A percentile compares a stretch with the other conserved stretches of the same genome.
Evolutionary conservation across 2,113 vertebrate genomes (phyloP).

Genomic region (Puffinus mauretanicus): DNA sequence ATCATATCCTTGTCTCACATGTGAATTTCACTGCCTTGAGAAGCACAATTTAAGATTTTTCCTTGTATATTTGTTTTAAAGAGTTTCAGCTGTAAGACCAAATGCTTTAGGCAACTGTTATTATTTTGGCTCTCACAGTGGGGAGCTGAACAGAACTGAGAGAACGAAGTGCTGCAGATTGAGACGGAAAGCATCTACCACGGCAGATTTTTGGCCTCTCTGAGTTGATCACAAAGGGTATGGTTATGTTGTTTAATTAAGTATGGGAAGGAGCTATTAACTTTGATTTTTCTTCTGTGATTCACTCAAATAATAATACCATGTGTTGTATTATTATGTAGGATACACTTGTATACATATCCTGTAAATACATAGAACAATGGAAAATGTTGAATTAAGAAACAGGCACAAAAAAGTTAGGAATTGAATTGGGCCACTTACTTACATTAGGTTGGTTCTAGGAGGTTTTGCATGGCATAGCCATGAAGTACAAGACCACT

Average conservation of each 20-base stretch:
- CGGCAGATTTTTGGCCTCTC: background rate
- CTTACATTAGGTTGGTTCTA: background rate
- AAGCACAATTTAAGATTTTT: background rate
- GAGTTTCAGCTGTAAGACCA: background rate
- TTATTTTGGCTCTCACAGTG: background rate
- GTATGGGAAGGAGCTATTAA: background rate
- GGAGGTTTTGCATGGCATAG: background rate
- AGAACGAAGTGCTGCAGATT: background rate
- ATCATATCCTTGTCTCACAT: background rate
- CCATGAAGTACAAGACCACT: background rate
- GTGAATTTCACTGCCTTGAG: background rate
- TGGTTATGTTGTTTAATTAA: background rate
- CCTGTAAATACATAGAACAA: background rate
- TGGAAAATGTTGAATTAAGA: background rate
- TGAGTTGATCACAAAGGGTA: background rate
- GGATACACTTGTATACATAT: fast-evolving
- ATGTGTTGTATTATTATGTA: background rate
- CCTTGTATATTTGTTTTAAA: background rate
- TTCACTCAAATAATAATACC: background rate
- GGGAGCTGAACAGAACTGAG: background rate
- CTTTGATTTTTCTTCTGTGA: background rate
- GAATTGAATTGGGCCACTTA: background rate
- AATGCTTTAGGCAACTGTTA: background rate
- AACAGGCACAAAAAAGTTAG: background rate
- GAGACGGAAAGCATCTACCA: background rate